Conservation (phyloP, 2,797 vertebrate genomes). For the Trichosurus vulpecula region DNA sequence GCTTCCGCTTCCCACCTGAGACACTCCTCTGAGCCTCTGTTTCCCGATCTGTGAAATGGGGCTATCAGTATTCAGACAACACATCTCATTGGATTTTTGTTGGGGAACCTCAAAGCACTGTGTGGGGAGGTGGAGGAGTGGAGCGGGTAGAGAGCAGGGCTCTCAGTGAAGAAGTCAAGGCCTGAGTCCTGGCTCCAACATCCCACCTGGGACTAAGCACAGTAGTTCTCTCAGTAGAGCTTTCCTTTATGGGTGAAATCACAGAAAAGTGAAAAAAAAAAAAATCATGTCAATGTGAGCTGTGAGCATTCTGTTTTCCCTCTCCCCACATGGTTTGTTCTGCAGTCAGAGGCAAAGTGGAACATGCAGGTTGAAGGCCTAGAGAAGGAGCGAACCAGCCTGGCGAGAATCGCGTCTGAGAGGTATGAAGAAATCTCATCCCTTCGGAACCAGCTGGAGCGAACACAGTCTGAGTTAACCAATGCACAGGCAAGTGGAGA, state of each 20-base stretch:
- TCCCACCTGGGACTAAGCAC: no score
- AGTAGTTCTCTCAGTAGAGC: not conserved
- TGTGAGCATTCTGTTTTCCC: not conserved
- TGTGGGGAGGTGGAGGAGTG: not conserved
- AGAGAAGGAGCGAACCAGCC: constrained; percentile 86
- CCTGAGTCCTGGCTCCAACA: not conserved
- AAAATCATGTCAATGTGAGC: not conserved
- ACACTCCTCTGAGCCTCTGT: not conserved
- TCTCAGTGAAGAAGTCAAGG: no score
- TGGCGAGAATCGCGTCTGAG: constrained; percentile 81
- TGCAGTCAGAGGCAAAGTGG: constrained; percentile 86
- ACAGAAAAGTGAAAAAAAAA: not conserved
- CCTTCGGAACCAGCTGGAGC: constrained; percentile 85
- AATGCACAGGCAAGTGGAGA: constrained; percentile 83
- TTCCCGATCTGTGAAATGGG: not conserved
- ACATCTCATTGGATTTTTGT: not conserved
- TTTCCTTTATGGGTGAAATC: not conserved
- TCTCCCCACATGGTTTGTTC: not conserved
- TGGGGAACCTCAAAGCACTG: not conserved
- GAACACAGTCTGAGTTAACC: constrained; percentile 83
- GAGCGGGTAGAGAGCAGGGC: not conserved
- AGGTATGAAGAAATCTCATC: constrained; percentile 82
- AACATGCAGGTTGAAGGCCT: constrained; percentile 81
- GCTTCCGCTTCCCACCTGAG: not conserved
- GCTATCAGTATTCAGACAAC: not conserved